Base-by-base conservation (phyloP, 2,888 invertebrate genomes). In the Liopterus haemorrhoidalis region DNA sequence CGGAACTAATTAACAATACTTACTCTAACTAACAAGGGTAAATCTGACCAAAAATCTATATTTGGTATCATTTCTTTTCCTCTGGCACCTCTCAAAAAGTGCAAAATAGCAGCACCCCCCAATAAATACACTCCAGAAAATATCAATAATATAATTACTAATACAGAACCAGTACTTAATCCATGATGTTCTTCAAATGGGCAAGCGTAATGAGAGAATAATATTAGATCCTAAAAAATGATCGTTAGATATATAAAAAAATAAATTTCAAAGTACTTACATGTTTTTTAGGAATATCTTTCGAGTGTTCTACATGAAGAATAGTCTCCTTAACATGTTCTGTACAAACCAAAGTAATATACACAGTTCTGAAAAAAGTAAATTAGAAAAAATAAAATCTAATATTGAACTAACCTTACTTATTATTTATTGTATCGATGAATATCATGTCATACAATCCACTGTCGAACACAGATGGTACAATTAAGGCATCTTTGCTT, bases 51-150 rank as follows among this genome's bases (percentile, higher is more conserved):
- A 64, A 86, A 85, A 41, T 73, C 75, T 46, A 81, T 68, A 64
- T 87, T 82, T 0, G 87, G 86, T 55, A 86, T 72, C 56, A 84
- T 72, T 68, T 86, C 85, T 47, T 75, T 65, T 1, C 86, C 85
- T 28, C 79, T 74, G 1, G 84, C 85, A 19, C 85, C 85, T 64
- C 82, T 74, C 27, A 82, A 65, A 59, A 79, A 77, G 60, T 78
- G 80, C 60, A 81, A 73, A 1, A 78, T 72, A 31, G 79, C 62
- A 37, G 78, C 73, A 39, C 86, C 87, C 28, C 79, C 75, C 46
- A 80, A 66, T 16, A 83, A 72, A 60, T 85, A 85, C 49, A 79
- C 64, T 21, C 73, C 65, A 2, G 71, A 58, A 41, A 72, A 64
- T 0, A 78, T 71, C 51, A 81, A 74, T 54, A 82, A 75, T 48